phyloP scores from a whole-genome alignment of 2,113 vertebrate species.

The Corapipo altera region DNA sequence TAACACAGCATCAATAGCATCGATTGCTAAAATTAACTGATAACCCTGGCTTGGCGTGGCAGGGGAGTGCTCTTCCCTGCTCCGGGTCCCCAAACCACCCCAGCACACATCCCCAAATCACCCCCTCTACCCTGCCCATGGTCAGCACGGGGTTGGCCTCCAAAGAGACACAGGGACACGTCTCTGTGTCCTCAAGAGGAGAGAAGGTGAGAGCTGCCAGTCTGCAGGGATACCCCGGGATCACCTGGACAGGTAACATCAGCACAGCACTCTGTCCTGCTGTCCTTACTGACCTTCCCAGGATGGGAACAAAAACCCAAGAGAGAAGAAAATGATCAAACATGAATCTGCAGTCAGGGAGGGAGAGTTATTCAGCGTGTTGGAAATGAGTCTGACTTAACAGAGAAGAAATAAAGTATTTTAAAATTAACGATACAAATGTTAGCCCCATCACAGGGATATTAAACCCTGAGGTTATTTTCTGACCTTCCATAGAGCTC shows the following conservation, averaged over 20 bases:
- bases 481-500: background rate
- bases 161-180: background rate
- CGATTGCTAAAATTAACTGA: conserved; percentile 74
- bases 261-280: rapidly evolving
- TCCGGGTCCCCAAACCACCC: background rate
- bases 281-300: background rate
- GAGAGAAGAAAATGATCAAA: background rate
- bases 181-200: background rate
- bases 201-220: background rate
- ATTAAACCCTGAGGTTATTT: background rate
- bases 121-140: rapidly evolving
- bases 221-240: background rate
- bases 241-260: background rate
- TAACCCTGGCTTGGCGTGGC: background rate
- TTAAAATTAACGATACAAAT: background rate
- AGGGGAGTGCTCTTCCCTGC: background rate
- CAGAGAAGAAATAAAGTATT: conserved; percentile 28
- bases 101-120: background rate
- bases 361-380: background rate
- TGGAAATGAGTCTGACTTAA: background rate
- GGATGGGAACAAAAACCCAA: background rate
- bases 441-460: background rate
- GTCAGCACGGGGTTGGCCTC: background rate
- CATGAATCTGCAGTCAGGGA: background rate
- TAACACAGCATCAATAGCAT: conserved; percentile 67